A percentile compares a stretch with the other conserved stretches of the same genome.
Conservation (phyloP, 2,113 vertebrate species). For the Equus quagga region DNA sequence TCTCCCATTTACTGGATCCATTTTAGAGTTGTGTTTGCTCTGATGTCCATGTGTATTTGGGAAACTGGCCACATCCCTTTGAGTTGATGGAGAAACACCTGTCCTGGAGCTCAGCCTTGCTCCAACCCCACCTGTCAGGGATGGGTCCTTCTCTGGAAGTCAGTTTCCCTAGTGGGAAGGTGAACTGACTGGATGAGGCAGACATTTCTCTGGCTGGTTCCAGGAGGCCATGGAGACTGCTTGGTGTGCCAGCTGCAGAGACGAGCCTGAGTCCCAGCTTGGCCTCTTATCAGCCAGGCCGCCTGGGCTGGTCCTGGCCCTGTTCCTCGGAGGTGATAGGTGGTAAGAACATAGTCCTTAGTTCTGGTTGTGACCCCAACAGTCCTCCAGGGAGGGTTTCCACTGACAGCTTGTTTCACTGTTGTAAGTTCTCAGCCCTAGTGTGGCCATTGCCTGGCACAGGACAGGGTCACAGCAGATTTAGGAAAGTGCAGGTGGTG, state of each 20-base stretch:
- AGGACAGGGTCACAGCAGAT: not conserved
- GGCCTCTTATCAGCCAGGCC: not conserved
- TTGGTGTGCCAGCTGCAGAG: rapidly evolving
- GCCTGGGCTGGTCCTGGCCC: not conserved
- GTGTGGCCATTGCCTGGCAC: not conserved
- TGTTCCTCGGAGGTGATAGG: rapidly evolving
- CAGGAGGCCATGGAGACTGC: not conserved
- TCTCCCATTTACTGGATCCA: not conserved
- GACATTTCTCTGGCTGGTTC: too few species aligned
- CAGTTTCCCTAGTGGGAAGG: not conserved
- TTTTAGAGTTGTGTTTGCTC: not conserved
- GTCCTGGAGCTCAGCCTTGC: not conserved
- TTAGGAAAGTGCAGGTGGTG: rapidly evolving
- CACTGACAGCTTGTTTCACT: rapidly evolving
- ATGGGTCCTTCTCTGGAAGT: not conserved
- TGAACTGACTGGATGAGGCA: rapidly evolving
- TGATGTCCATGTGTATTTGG: not conserved
- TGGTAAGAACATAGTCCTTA: not conserved
- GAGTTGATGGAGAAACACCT: not conserved
- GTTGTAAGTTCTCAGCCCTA: not conserved
- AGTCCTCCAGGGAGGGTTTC: not conserved
- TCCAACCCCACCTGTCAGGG: not conserved
- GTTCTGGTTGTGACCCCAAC: not conserved
- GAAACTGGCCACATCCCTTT: not conserved
- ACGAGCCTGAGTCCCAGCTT: not conserved